Evolutionary conservation across 2,888 invertebrate genomes (phyloP).

Genomic region (Quadroppia sp.): DNA sequence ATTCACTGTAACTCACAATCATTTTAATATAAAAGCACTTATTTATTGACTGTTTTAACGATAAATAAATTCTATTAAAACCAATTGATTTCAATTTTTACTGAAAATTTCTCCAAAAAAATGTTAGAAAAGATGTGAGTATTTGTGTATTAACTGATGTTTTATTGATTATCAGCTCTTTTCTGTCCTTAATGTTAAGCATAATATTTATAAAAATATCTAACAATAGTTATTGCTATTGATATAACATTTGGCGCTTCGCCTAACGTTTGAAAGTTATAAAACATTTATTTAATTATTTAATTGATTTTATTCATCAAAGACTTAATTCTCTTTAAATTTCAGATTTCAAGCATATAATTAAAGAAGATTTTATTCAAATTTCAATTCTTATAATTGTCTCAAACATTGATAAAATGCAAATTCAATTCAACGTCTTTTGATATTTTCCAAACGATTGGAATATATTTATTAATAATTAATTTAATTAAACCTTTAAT

Average conservation of each 20-base stretch:
- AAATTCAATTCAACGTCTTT: no score
- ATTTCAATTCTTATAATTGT: no score
- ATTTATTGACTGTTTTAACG: neutral
- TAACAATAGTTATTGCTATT: neutral
- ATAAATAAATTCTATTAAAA: no score
- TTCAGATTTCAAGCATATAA: no score
- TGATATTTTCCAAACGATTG: no score
- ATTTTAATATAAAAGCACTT: neutral
- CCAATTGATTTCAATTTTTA: no score
- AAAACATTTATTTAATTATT: neutral
- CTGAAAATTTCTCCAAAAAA: neutral
- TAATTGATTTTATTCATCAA: neutral
- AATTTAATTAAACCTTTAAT: no score
- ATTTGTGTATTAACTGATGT: constrained; percentile 17
- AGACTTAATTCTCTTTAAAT: no score
- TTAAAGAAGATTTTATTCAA: no score
- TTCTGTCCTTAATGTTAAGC: constrained; percentile 12
- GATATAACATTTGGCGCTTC: constrained; percentile 21
- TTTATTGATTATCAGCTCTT: constrained; percentile 32
- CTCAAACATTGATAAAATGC: no score
- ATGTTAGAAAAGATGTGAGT: constrained; percentile 6
- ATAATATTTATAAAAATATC: constrained; percentile 10
- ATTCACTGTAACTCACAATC: neutral
- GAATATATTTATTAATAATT: no score
- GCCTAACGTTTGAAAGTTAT: neutral